Base-by-base conservation (phyloP, 2,113 vertebrate species). In the Platichthys stellatus region DNA sequence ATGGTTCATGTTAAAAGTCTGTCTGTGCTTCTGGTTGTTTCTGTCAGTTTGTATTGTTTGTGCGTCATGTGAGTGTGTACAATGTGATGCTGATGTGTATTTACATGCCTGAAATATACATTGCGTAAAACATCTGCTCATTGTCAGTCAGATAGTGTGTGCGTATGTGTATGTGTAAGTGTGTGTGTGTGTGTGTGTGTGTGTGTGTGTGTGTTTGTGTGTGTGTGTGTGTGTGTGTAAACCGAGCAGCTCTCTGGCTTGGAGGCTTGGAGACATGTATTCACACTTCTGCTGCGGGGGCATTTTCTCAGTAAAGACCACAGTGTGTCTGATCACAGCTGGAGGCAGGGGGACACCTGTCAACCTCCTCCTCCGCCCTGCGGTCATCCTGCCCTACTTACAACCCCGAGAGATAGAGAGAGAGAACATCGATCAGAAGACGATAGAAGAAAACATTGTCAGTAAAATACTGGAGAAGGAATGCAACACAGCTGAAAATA, bases 361-460 rank as follows among this genome's bases (percentile, higher is more conserved):
- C 59, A 8, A 56, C 69, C 73, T 63, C 35, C 21, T 73, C 59
- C 38, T 26, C 74, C 38, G 61, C 54, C 5, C 72, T 92, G 91
- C 82, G 91, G 86, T 88, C 78, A 81, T 74, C 43, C 56, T 84
- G 89, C 28, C 85, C 90, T 86, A 92, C 63, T 88, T 92, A 72
- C 68, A 82, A 23, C 62, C 68, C 13, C 57, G 35, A 81, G 1
- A 53, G 40, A 68, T 35, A 74, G 31, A 53, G 40, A 68, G 43
- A 74, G 31, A 78, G 18, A 31, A 47, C 2, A 3, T 23, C 2
- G 54, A 24, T 45, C 10, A 59, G 23, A n/a, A 57, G 12, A 65
- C 11, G 6, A 1, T 26, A 23, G 15, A 61, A 53, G 4, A 23
- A 31, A 68, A 54, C 23, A 13, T 2, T 26, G 3, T 0, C 20